A percentile compares a stretch with the other conserved stretches of the same genome.
Conservation (phyloP, 2,797 vertebrate species). For the Garrulus glandarius region DNA sequence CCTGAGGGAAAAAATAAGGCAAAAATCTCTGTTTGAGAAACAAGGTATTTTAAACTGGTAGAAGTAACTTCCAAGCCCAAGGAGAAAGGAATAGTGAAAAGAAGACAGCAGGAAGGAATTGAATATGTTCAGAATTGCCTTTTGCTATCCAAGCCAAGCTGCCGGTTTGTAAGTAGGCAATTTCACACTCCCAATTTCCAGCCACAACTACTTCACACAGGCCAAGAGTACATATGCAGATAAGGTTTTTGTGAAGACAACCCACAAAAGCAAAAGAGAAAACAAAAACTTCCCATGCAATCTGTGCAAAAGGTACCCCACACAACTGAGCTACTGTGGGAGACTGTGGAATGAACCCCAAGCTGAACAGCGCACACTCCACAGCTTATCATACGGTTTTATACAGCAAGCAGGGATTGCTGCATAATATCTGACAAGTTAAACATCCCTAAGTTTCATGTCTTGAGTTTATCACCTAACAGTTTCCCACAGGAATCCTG, state of each 20-base stretch:
- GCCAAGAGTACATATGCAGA: background rate
- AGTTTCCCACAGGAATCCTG: background rate
- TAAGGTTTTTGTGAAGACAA: background rate
- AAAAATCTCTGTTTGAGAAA: background rate
- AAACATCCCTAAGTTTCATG: background rate
- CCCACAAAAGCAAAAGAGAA: background rate
- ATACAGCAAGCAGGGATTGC: background rate
- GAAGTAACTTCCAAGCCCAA: background rate
- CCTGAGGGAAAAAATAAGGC: rapidly evolving
- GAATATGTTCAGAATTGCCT: background rate
- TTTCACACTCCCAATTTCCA: background rate
- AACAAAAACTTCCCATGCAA: background rate
- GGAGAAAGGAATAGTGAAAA: background rate
- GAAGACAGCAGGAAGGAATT: background rate
- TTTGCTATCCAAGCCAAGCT: background rate
- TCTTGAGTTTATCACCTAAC: background rate
- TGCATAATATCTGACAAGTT: background rate
- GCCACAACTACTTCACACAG: background rate
- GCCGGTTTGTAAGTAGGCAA: background rate
- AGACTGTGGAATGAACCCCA: background rate
- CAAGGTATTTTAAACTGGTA: background rate
- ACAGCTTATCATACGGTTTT: rapidly evolving
- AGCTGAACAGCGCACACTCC: background rate
- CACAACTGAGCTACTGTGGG: background rate
- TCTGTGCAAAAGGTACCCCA: background rate